Evolutionary conservation across 2,113 vertebrate species (phyloP).

Genomic region (Rhea americana): DNA sequence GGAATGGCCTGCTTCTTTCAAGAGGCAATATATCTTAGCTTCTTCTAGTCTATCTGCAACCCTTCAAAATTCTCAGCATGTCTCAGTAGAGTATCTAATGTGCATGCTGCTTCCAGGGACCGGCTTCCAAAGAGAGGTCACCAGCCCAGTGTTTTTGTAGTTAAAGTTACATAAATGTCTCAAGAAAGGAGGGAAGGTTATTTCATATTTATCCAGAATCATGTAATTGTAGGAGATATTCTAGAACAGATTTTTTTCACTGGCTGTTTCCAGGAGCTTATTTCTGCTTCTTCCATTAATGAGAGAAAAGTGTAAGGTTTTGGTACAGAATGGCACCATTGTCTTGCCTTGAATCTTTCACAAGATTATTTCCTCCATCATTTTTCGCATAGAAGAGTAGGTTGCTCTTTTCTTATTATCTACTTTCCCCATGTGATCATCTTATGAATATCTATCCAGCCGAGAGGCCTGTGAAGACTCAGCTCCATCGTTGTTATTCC

Average conservation of each 20-base stretch:
- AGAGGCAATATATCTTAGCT: constrained; percentile 35
- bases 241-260: background rate
- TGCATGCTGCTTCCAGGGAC: background rate
- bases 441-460: background rate
- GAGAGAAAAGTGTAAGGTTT: background rate
- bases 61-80: background rate
- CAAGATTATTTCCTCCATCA: background rate
- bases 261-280: background rate
- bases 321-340: background rate
- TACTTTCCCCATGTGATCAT: background rate
- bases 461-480: background rate
- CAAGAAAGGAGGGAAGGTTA: background rate
- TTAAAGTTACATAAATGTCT: background rate
- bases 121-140: background rate
- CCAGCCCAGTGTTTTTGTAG: background rate
- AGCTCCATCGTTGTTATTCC: background rate
- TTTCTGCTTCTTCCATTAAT: background rate
- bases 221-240: background rate
- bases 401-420: background rate
- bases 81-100: background rate
- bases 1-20: constrained; percentile 36
- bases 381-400: background rate
- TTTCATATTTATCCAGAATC: background rate
- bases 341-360: background rate
- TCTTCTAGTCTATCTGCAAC: background rate